A percentile compares a stretch with the other conserved stretches of the same genome.
These are phyloP conservation scores for Fistularia tabacaria DNA, from an alignment of 2,797 vertebrate genomes.

Conservation along the genomic window DNA sequence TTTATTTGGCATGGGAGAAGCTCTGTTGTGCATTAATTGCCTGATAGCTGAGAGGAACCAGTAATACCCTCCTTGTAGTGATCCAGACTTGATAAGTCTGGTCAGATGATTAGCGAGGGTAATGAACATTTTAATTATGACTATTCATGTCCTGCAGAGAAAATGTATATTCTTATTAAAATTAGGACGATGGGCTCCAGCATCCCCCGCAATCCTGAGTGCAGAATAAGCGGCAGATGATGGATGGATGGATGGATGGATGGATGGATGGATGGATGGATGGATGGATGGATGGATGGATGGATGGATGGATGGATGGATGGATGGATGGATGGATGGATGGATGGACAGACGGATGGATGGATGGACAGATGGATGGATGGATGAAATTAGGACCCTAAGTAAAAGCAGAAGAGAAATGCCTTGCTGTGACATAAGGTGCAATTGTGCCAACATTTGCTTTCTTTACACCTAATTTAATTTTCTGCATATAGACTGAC, in stretches of 20 bases:
- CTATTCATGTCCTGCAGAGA: slow-evolving; percentile 13
- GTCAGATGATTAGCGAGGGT: slow-evolving; percentile 45
- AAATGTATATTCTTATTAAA: not conserved
- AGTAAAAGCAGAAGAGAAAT: slow-evolving; percentile 10
- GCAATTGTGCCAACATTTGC: not conserved
- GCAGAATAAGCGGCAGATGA: too few species aligned
- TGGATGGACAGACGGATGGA: too few species aligned
- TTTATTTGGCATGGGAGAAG: slow-evolving; percentile 43
- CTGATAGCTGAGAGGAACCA: slow-evolving; percentile 54
- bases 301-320: too few species aligned
- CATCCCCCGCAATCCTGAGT: too few species aligned
- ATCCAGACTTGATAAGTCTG: slow-evolving; percentile 52
- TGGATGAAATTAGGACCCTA: too few species aligned
- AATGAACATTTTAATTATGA: slow-evolving; percentile 35
- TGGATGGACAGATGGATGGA: too few species aligned
- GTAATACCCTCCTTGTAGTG: slow-evolving; percentile 47
- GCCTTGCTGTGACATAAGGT: slow-evolving; percentile 7
- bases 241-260: too few species aligned
- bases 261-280: too few species aligned
- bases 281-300: too few species aligned
- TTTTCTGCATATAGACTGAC: too few species aligned
- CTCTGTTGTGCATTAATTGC: slow-evolving; percentile 63
- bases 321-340: too few species aligned
- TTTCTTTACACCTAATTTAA: not conserved
- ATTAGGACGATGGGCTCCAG: too few species aligned